Evolutionary conservation across 2,888 invertebrate species (phyloP).

Genomic region (Hemaris fuciformis): DNA sequence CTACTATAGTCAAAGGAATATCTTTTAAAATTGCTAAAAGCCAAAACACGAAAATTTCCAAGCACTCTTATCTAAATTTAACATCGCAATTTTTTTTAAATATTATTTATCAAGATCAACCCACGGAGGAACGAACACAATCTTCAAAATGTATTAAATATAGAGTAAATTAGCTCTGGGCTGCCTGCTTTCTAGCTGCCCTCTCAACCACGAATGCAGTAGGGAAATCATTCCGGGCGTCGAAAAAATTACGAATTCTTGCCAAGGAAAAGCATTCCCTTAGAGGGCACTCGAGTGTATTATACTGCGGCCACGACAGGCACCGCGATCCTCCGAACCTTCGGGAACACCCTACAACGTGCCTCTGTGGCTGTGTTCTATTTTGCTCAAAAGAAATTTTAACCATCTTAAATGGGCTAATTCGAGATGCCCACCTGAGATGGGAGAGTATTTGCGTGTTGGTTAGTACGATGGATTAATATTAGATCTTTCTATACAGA

Average conservation of each 20-base stretch:
- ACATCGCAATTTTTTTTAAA: neutral
- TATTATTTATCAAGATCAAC: neutral
- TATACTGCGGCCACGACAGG: conserved; percentile 18
- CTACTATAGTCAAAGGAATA: neutral
- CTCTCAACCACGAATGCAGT: conserved; percentile 48
- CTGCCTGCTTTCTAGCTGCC: conserved; percentile 24
- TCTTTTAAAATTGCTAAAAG: neutral
- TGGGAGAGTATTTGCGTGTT: neutral
- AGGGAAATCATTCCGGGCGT: conserved; percentile 50
- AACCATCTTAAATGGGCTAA: neutral
- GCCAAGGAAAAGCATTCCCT: conserved; percentile 44
- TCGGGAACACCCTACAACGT: neutral
- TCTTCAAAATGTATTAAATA: neutral
- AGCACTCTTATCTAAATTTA: neutral
- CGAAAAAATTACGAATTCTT: conserved; percentile 48
- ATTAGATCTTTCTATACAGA: no score
- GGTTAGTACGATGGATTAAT: no score
- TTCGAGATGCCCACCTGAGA: neutral
- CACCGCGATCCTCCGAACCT: conserved; percentile 7
- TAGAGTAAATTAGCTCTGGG: conserved; percentile 9
- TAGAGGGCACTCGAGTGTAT: conserved; percentile 38
- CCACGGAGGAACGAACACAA: neutral
- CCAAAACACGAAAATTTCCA: neutral
- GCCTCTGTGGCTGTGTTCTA: neutral
- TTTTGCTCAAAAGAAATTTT: neutral